Evolutionary conservation across 2,888 invertebrate species (phyloP).

Genomic region (Drosophila diplacantha): DNA sequence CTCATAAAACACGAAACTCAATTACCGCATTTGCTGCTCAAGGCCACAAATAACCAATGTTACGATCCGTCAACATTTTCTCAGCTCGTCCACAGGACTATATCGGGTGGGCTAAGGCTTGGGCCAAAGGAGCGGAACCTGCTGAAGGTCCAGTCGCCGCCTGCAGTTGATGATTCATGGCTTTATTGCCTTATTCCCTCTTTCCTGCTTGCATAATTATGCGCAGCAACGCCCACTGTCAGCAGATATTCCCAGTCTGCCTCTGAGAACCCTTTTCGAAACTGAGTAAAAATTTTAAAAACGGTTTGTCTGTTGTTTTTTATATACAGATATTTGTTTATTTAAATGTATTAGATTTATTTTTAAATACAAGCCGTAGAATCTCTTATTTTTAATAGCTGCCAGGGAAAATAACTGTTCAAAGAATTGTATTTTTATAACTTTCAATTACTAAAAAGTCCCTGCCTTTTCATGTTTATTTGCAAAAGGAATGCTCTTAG

Average conservation of each 20-base stretch:
- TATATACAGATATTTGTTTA: background rate
- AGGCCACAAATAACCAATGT: slow-evolving; percentile 71
- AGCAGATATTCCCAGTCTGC: slow-evolving; percentile 44
- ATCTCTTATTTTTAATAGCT: background rate
- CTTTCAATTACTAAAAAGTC: background rate
- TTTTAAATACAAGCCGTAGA: background rate
- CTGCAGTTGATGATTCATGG: slow-evolving; percentile 64
- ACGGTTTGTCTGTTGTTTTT: background rate
- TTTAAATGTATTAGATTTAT: background rate
- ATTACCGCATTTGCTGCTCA: slow-evolving; percentile 71
- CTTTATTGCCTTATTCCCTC: slow-evolving; percentile 65
- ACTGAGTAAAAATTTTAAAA: background rate
- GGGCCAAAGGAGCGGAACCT: slow-evolving; percentile 8
- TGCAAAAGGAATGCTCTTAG: background rate
- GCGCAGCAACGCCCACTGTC: slow-evolving; percentile 75
- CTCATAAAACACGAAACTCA: slow-evolving; percentile 70
- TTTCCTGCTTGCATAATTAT: slow-evolving; percentile 68
- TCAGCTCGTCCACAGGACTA: slow-evolving; percentile 24
- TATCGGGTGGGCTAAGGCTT: slow-evolving; percentile 1
- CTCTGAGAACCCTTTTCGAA: background rate
- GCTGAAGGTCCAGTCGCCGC: slow-evolving; percentile 25
- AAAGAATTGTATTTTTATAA: background rate
- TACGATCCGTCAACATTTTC: slow-evolving; percentile 71
- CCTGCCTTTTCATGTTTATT: background rate
- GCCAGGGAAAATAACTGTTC: background rate